These are phyloP conservation scores for Zoanthus sociatus DNA, from an alignment of 92 coral and sea anemone genomes.

Conservation along the genomic window DNA sequence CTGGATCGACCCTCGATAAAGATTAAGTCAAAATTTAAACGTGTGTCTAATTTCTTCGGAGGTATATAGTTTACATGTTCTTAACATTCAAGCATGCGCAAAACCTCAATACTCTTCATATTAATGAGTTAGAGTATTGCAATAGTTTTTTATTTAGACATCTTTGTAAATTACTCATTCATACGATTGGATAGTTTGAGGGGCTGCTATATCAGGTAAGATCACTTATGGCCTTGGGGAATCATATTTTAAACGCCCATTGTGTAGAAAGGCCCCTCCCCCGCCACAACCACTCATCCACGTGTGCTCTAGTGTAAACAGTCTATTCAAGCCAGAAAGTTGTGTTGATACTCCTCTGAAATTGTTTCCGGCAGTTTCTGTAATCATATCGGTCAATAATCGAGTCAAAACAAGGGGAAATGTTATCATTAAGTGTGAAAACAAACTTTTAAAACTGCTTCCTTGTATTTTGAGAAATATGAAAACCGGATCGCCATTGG, in stretches of 20 bases:
- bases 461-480: neutral
- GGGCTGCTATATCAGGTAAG: neutral
- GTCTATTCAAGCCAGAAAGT: neutral
- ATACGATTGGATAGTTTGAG: neutral
- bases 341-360: neutral
- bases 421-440: neutral
- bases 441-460: neutral
- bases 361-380: conserved; percentile 8
- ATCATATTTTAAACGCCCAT: neutral
- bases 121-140: neutral
- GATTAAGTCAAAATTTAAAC: no score
- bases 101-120: no score
- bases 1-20: no score
- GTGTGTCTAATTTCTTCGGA: no score
- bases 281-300: neutral
- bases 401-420: neutral
- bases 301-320: neutral
- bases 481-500: neutral
- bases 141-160: neutral
- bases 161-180: neutral
- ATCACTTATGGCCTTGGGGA: neutral
- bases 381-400: neutral
- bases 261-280: neutral
- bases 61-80: no score
- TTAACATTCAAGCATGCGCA: no score